phyloP scores from a whole-genome alignment of 2,888 invertebrate genomes.

The Horisme vitalbata region DNA sequence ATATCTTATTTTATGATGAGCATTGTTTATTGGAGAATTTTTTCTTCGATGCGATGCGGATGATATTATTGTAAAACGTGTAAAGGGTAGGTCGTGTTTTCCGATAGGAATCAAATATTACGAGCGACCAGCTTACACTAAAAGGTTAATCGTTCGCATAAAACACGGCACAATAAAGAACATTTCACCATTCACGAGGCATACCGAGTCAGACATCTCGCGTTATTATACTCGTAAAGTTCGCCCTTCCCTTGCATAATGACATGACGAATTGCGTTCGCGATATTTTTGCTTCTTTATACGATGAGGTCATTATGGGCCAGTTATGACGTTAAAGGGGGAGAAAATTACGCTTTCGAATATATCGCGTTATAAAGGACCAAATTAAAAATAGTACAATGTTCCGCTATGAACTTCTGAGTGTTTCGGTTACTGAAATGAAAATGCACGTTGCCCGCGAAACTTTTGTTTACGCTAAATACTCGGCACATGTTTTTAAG shows the following conservation, averaged over 20 bases:
- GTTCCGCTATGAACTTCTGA: constrained; percentile 37
- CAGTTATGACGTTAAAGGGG: constrained; percentile 57
- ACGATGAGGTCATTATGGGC: constrained; percentile 73
- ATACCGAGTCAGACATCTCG: constrained; percentile 77
- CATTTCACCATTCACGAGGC: constrained; percentile 73
- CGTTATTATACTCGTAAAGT: constrained; percentile 82
- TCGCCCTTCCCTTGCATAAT: constrained; percentile 82
- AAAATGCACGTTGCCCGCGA: constrained; percentile 43
- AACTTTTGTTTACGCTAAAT: constrained; percentile 53
- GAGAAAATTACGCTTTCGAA: constrained; percentile 41
- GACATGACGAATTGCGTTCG: constrained; percentile 80
- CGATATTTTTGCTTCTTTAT: constrained; percentile 80
- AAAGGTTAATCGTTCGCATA: constrained; percentile 82
- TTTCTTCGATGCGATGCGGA: no score
- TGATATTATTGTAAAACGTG: not conserved
- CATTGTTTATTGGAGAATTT: no score
- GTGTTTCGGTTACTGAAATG: constrained; percentile 34
- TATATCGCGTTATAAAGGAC: constrained; percentile 32
- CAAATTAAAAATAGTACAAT: constrained; percentile 27
- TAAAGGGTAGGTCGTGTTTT: constrained; percentile 20
- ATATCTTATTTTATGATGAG: no score
- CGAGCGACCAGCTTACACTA: constrained; percentile 67
- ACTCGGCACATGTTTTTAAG: constrained; percentile 54
- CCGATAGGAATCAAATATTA: constrained; percentile 57
- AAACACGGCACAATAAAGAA: constrained; percentile 80